Percentiles rank a stretch among this genome's conserved stretches.
Evolutionary conservation across 2,113 vertebrate genomes (phyloP).

Genomic region (Copsychus sechellarum): DNA sequence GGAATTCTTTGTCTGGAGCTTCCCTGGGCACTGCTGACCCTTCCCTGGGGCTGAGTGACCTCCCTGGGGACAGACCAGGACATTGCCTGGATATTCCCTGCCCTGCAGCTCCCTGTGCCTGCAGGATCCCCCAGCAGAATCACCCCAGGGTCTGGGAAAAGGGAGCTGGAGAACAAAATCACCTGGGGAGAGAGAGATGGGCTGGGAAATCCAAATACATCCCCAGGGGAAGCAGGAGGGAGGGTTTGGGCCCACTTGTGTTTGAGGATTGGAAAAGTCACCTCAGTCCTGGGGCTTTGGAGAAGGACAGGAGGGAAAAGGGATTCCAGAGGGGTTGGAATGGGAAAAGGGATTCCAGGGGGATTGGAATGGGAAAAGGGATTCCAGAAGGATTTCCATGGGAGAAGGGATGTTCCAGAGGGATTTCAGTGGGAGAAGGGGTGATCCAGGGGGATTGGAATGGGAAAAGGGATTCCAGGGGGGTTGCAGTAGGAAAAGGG

Average conservation of each 20-base stretch:
- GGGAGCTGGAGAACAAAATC: not conserved
- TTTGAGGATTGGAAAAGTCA: not conserved
- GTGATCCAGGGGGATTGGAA: not conserved
- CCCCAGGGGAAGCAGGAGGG: not conserved
- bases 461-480: not conserved
- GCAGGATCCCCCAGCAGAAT: not conserved
- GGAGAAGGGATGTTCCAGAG: not conserved
- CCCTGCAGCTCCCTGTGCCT: not conserved
- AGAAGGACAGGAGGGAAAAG: not conserved
- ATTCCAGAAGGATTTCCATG: not conserved
- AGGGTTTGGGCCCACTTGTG: rapidly evolving
- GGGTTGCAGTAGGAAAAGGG: not conserved
- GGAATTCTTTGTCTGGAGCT: not conserved
- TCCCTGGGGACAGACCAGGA: not conserved
- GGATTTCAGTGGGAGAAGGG: not conserved
- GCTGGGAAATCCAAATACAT: not conserved
- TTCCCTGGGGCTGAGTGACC: no score
- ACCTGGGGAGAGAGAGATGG: not conserved
- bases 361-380: not conserved
- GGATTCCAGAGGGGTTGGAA: not conserved
- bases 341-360: not conserved
- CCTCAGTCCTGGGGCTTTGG: not conserved
- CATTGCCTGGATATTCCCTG: not conserved
- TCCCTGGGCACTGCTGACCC: not conserved
- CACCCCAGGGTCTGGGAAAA: no score